Evolutionary conservation across 2,113 vertebrate genomes (phyloP).

Genomic region (Percina caprodes): DNA sequence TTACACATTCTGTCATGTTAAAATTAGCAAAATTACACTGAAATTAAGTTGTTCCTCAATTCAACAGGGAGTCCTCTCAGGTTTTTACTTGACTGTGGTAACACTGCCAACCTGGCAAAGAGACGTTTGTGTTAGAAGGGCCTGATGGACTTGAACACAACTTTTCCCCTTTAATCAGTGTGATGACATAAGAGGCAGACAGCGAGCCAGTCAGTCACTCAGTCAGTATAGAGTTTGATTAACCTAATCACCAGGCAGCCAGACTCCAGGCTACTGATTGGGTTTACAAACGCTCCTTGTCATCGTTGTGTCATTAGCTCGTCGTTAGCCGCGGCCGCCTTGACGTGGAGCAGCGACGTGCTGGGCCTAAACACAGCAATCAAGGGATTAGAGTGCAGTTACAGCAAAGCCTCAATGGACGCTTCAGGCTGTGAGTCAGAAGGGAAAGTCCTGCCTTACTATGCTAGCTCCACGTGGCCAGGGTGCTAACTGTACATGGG

Average conservation of each 20-base stretch:
- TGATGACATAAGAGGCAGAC: conserved; percentile 70
- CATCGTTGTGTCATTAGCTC: conserved; percentile 78
- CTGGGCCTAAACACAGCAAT: conserved; percentile 81
- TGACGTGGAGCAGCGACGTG: conserved; percentile 76
- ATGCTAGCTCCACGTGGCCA: conserved; percentile 52
- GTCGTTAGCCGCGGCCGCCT: conserved; percentile 72
- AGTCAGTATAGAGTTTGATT: conserved; percentile 74
- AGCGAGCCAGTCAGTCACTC: conserved; percentile 68
- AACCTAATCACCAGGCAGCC: conserved; percentile 78
- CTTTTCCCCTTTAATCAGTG: conserved; percentile 78
- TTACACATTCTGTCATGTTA: not conserved
- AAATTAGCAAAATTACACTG: not conserved
- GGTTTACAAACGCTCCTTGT: conserved; percentile 80
- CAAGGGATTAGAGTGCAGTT: conserved; percentile 78
- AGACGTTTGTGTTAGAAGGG: conserved; percentile 42
- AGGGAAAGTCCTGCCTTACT: conserved; percentile 61
- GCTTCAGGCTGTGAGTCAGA: conserved; percentile 71
- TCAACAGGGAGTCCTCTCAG: not conserved
- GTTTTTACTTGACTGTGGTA: conserved; percentile 13
- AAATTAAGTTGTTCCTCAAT: not conserved
- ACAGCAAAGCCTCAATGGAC: conserved; percentile 72
- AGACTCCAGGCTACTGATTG: conserved; percentile 75
- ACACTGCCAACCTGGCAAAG: conserved; percentile 65
- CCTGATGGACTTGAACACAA: conserved; percentile 50
- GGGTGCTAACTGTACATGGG: conserved; percentile 65